Evolutionary conservation across 2,797 vertebrate species (phyloP).

Genomic region (Borostomias antarcticus): DNA sequence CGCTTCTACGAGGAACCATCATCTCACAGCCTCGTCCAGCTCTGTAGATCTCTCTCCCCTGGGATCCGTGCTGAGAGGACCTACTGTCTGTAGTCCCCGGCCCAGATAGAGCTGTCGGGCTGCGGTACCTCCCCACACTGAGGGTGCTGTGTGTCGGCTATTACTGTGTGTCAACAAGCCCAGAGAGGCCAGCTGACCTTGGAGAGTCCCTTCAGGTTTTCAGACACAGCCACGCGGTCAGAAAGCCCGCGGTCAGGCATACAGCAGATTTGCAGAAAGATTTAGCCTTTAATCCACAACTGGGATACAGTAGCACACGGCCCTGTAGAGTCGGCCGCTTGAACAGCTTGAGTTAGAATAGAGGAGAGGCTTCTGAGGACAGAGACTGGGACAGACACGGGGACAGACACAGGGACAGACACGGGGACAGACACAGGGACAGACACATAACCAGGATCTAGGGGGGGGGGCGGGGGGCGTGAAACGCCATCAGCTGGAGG

Average conservation of each 20-base stretch:
- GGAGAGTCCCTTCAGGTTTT: background rate
- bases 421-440: no score
- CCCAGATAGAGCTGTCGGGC: no score
- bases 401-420: no score
- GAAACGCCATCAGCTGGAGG: background rate
- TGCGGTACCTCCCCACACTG: conserved; percentile 1
- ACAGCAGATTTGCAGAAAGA: background rate
- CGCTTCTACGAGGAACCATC: background rate
- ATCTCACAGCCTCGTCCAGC: background rate
- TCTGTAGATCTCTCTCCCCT: background rate
- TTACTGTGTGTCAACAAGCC: conserved; percentile 22
- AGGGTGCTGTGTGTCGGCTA: background rate
- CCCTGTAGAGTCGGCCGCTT: no score
- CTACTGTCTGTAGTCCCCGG: background rate
- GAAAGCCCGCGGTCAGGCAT: background rate
- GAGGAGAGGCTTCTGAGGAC: background rate
- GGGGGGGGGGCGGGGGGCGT: background rate
- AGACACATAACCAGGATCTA: no score
- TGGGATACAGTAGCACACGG: background rate
- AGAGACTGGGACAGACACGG: no score
- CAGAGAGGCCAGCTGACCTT: background rate
- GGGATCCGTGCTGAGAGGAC: conserved; percentile 2
- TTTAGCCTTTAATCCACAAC: background rate
- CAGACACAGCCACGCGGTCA: background rate
- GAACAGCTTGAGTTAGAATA: no score